Conservation (phyloP, 1,140 invertebrate species). For the Probaryconus sp. region DNA sequence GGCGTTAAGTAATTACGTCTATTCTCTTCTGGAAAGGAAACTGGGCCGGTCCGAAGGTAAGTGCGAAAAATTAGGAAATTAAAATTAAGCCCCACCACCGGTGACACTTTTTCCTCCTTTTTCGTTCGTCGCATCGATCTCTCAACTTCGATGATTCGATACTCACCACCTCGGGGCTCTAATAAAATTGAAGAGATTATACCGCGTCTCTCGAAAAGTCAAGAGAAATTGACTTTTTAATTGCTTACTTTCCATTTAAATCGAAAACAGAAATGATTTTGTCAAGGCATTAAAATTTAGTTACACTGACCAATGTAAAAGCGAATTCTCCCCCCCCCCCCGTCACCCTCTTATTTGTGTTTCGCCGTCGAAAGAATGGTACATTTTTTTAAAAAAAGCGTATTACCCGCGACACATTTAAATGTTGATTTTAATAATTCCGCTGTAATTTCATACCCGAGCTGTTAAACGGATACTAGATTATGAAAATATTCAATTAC, state of each 20-base stretch:
- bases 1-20: constrained; percentile 79
- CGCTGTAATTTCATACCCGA: constrained; percentile 26
- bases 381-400: too few relatives aligned
- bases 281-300: constrained; percentile 49
- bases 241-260: constrained; percentile 59
- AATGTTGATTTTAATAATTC: constrained; percentile 43
- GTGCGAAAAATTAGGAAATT: constrained; percentile 78
- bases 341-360: too few relatives aligned
- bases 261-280: constrained; percentile 48
- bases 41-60: constrained; percentile 63
- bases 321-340: neutral
- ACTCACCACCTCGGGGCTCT: constrained; percentile 34
- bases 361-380: too few relatives aligned
- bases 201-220: constrained; percentile 44
- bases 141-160: constrained; percentile 47
- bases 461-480: constrained; percentile 37
- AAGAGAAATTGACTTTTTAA: constrained; percentile 52
- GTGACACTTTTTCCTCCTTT: neutral
- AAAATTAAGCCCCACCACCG: constrained; percentile 77
- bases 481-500: constrained; percentile 59
- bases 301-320: neutral
- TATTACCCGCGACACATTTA: constrained; percentile 7
- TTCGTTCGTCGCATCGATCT: constrained; percentile 48
- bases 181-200: constrained; percentile 60
- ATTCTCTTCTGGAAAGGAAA: constrained; percentile 77